A percentile compares a stretch with the other conserved stretches of the same genome.
Conservation (phyloP, 2,113 vertebrate genomes). For the Oxygymnocypris stewartii region DNA sequence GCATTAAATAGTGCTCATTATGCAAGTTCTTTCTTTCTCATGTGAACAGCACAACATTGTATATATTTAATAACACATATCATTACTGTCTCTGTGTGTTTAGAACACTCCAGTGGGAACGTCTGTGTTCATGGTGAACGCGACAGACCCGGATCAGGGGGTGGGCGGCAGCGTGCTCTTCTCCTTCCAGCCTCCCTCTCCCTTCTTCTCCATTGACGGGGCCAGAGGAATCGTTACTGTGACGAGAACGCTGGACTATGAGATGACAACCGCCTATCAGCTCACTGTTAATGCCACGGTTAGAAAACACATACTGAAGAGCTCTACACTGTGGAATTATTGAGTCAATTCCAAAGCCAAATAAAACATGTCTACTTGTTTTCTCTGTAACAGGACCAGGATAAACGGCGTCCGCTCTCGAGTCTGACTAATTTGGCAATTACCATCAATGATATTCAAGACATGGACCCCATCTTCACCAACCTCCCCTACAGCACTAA, state of each 20-base stretch:
- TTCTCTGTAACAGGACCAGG: constrained; percentile 87
- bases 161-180: constrained; percentile 97
- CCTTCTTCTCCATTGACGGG: constrained; percentile 91
- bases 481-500: constrained; percentile 98
- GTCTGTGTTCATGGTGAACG: constrained; percentile 92
- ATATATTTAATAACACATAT: background rate
- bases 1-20: constrained; percentile 10
- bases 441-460: constrained; percentile 92
- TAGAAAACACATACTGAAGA: constrained; percentile 11
- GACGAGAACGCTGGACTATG: constrained; percentile 85
- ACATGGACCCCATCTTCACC: constrained; percentile 97
- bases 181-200: constrained; percentile 91
- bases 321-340: background rate
- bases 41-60: background rate
- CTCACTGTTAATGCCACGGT: constrained; percentile 97
- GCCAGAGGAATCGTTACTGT: constrained; percentile 90
- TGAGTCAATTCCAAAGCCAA: background rate
- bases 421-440: constrained; percentile 92
- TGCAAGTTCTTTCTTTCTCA: background rate
- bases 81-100: constrained; percentile 33
- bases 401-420: constrained; percentile 89
- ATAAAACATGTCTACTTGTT: background rate
- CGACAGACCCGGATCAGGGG: constrained; percentile 94
- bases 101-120: constrained; percentile 90
- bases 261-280: constrained; percentile 88